These are phyloP conservation scores for Anas acuta DNA, from an alignment of 2,797 vertebrate genomes.

Conservation along the genomic window DNA sequence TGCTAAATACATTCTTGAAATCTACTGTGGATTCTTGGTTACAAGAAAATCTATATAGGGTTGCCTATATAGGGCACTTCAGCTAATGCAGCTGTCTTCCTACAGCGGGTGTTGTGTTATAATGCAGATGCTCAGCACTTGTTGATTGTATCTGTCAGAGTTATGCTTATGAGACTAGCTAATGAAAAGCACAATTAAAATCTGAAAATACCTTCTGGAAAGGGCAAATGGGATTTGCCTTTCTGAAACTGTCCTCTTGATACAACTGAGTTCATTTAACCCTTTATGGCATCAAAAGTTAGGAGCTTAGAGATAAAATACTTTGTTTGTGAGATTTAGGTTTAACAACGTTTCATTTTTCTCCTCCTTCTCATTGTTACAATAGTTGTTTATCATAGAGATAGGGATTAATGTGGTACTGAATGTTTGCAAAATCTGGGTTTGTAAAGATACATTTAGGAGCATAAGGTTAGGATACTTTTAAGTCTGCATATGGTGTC, in stretches of 20 bases:
- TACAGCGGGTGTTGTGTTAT: not conserved
- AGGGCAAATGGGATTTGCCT: not conserved
- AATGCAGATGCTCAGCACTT: not conserved
- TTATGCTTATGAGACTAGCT: not conserved
- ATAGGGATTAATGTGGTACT: not conserved
- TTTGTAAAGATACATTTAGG: not conserved
- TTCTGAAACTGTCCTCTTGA: not conserved
- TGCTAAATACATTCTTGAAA: not conserved
- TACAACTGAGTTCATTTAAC: not conserved
- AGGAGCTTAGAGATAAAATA: not conserved
- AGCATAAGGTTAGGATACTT: not conserved
- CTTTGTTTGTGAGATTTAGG: not conserved
- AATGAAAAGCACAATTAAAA: not conserved
- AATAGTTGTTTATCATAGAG: not conserved
- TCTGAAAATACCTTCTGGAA: not conserved
- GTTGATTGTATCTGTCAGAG: not conserved
- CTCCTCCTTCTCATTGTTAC: not conserved
- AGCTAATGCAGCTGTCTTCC: not conserved
- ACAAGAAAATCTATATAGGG: not conserved
- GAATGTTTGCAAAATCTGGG: not conserved
- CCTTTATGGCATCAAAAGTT: not conserved
- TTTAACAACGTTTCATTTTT: not conserved
- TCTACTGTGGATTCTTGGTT: not conserved
- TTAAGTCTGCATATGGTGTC: not conserved
- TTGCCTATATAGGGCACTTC: not conserved